Evolutionary conservation across 2,797 vertebrate species (phyloP), one percentile per base, ranked within the genome.

Genomic region (Sebastes wilsoni): DNA sequence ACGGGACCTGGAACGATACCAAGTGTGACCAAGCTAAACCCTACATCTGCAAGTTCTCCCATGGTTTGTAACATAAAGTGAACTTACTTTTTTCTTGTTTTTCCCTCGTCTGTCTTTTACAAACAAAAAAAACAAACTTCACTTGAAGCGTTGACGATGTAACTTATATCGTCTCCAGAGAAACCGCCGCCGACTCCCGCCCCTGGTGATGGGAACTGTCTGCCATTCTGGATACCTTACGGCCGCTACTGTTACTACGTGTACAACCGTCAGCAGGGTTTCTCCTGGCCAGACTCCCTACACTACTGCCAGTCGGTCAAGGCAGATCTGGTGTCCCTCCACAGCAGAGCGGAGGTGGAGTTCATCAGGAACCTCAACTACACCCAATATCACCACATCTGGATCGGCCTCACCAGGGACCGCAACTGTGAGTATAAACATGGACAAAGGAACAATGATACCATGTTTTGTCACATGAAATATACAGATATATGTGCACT

Each of bases 1-100:
- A 96, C 27, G 96, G 96, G 23, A 95, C 95, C 11, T 97, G 96
- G 96, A 97, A 96, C 8, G 96, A 97, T 89, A 97, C 96, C 2
- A 80, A 70, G 10, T 97, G 96, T 28, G 87, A 93, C 23, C 22
- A 61, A 0, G 9, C 87, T 1, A 96, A 96, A 55, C 88, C 91
- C 12, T 96, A 93, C 89, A 91, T 97, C 90, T 97, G 96, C 93
- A 96, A 96, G 89, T 94, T 90, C 88, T 90, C 94, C 27, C 75
- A 85, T 77, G 96, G 96, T 97, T 91, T 9, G 14, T 0, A 13
- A 55, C 20, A 34, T 34, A 16, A 13, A 54, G 12, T 28, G 20
- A 52, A 12, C 27, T 16, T 0, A 7, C 5, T 1, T 20, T 20
- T 30, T 18, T 32, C 0, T 13, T 9, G n/a, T 3, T 12, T 22